Percentiles rank a stretch among this genome's conserved stretches.
Evolutionary conservation across 2,888 invertebrate genomes (phyloP).

Genomic region (Cephus sareptanus): DNA sequence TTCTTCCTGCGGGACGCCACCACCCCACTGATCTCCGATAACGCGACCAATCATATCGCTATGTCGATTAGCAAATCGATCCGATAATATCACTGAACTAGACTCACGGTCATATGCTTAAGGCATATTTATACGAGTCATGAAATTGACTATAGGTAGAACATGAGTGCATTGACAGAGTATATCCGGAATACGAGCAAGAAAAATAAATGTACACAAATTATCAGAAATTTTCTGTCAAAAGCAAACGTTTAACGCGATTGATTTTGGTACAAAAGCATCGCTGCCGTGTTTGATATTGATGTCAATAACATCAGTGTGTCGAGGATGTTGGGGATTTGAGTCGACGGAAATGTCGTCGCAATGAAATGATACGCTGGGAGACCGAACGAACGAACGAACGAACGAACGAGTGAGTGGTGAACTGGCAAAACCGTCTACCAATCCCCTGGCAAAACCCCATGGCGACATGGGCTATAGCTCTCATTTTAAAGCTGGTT

Average conservation of each 20-base stretch:
- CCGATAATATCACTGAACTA: not conserved
- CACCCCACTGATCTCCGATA: not conserved
- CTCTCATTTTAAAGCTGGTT: not conserved
- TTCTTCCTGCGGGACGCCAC: not conserved
- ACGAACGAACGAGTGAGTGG: not conserved
- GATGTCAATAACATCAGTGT: not conserved
- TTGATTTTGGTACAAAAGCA: not conserved
- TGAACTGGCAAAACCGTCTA: not conserved
- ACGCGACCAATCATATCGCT: not conserved
- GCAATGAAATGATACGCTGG: not conserved
- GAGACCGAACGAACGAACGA: not conserved
- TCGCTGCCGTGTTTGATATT: not conserved
- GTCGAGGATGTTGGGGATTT: not conserved
- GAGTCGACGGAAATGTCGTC: not conserved
- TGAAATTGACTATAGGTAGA: not conserved
- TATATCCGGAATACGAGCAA: not conserved
- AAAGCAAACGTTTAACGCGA: not conserved
- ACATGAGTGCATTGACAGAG: not conserved
- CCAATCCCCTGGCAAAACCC: not conserved
- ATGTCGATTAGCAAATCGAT: not conserved
- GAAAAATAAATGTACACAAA: not conserved
- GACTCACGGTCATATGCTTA: not conserved
- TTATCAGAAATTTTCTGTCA: not conserved
- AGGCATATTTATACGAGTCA: not conserved
- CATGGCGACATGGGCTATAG: not conserved